These are phyloP conservation scores for Intellagama lesueurii DNA, from an alignment of 2,797 vertebrate species.

Conservation along the genomic window DNA sequence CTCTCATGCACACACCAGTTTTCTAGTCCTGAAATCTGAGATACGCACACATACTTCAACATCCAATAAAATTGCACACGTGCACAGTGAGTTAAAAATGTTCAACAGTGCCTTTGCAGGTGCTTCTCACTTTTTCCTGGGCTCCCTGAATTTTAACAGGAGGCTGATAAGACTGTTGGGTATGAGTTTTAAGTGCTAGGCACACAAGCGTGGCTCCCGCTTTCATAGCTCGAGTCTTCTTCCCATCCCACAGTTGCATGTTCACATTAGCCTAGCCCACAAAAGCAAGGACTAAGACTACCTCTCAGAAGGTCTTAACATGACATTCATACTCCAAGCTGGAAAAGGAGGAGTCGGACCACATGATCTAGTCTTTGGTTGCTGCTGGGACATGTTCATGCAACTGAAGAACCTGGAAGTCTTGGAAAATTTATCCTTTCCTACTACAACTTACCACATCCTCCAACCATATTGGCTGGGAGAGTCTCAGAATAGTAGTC, in stretches of 20 bases:
- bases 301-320: neutral
- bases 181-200: neutral
- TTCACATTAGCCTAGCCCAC: too few relatives aligned
- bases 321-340: neutral
- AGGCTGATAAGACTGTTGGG: neutral
- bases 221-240: too few relatives aligned
- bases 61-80: neutral
- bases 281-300: neutral
- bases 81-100: neutral
- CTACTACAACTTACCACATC: too few relatives aligned
- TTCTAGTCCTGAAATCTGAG: neutral
- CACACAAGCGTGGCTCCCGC: neutral
- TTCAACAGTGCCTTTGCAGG: too few relatives aligned
- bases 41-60: neutral
- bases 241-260: neutral
- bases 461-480: too few relatives aligned
- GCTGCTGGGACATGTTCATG: neutral
- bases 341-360: neutral
- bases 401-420: neutral
- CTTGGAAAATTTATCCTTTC: too few relatives aligned
- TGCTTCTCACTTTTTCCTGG: neutral
- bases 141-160: constrained; percentile 3
- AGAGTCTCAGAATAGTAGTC: too few relatives aligned
- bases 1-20: neutral
- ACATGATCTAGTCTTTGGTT: neutral